phyloP scores from a whole-genome alignment of 1,140 invertebrate species.

The Doryteuthis pealeii region DNA sequence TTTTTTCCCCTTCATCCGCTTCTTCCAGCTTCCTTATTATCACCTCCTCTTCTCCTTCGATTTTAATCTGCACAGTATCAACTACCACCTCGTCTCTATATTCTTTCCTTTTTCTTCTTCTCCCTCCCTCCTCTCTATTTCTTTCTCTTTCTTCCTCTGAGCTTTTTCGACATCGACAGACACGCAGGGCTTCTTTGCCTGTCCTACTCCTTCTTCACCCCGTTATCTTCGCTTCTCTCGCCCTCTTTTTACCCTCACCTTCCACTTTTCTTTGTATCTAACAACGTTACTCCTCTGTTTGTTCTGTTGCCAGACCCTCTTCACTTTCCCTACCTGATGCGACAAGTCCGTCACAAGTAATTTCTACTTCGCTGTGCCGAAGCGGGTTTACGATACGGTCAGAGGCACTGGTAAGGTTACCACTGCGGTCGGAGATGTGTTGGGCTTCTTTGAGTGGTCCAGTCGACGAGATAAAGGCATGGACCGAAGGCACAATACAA shows the following conservation, averaged over 20 bases:
- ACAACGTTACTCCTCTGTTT: background rate
- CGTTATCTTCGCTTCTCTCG: background rate
- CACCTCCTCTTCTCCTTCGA: background rate
- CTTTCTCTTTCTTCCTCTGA: background rate
- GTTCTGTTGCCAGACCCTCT: background rate
- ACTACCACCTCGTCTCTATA: background rate
- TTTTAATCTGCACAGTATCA: background rate
- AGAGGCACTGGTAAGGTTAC: no score
- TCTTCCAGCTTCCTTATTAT: background rate
- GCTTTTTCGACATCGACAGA: background rate
- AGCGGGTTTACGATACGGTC: no score
- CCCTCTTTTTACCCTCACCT: background rate
- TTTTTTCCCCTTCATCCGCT: background rate
- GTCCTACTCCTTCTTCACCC: background rate
- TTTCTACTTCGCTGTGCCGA: no score
- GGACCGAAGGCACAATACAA: background rate
- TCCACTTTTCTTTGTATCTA: background rate
- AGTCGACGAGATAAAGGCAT: no score
- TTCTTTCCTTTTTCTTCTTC: background rate
- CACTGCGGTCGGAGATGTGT: no score
- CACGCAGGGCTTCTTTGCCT: background rate
- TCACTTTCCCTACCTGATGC: background rate
- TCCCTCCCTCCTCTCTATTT: background rate
- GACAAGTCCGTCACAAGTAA: background rate
- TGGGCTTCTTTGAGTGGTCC: no score